These are phyloP conservation scores for Callosobruchus maculatus DNA, from an alignment of 2,888 invertebrate species.

Conservation along the genomic window DNA sequence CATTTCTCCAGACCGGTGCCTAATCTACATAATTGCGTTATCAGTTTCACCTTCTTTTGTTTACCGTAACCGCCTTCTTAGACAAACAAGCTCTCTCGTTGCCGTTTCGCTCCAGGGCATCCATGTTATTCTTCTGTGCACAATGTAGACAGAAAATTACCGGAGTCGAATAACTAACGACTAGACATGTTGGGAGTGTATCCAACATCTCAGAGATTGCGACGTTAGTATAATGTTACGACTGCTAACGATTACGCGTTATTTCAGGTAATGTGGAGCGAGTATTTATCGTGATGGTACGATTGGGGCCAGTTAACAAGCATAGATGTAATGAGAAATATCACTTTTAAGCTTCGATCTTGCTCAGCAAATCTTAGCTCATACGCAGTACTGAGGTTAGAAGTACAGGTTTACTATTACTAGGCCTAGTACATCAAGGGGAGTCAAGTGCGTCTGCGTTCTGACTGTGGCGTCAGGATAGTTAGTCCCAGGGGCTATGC, in stretches of 20 bases:
- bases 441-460: no score
- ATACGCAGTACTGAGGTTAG: no score
- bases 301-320: no score
- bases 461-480: no score
- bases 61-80: not conserved
- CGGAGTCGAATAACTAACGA: not conserved
- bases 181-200: not conserved
- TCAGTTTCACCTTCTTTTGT: slow-evolving; percentile 4
- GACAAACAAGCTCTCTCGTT: not conserved
- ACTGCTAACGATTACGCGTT: not conserved
- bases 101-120: not conserved
- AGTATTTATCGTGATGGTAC: not conserved
- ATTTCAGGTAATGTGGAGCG: not conserved
- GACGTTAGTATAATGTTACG: not conserved
- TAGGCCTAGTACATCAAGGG: no score
- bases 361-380: no score
- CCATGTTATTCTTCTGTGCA: not conserved
- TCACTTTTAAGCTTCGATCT: no score
- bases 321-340: no score
- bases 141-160: not conserved
- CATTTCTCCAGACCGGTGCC: not conserved
- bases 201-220: not conserved
- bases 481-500: no score
- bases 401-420: no score
- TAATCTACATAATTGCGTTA: slow-evolving; percentile 4